Evolutionary conservation across 2,888 invertebrate species (phyloP), one percentile per base, ranked within the genome.

Genomic region (Dolichopus griseipennis): DNA sequence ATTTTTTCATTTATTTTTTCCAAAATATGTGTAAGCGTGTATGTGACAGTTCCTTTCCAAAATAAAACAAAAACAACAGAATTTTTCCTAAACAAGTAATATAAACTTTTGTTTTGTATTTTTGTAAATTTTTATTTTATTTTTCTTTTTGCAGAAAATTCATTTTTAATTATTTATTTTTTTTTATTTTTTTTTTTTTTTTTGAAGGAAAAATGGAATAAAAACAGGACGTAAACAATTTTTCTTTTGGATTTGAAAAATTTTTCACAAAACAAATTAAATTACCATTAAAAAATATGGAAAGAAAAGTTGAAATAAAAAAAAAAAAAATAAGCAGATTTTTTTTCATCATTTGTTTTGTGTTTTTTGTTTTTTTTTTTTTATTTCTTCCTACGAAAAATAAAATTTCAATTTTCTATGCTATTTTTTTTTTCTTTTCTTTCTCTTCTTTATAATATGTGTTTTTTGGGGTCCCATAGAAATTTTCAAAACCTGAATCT

Each of bases 211-310:
- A 27, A 27, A 27, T 4, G 5, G 5, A 27, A 18, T 4, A 6
- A 52, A 52, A 52, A 52, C 52, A 52, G 52, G 41, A 41, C 52
- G 18, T 52, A 52, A 52, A 52, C 52, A 52, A 52, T 41, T 41
- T 41, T 41, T 15, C 27, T 27, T 27, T 41, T 41, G 15, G 12
- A 41, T 41, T 41, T 18, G 15, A n/a, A 52, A 43, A 52, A 52
- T 12, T 27, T 27, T 27, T 52, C 52, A 52, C 52, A 52, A 52
- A 52, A 52, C 52, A 52, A 52, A 52, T 52, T 52, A 52, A 52
- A 52, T 52, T 52, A 52, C 15, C 52, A 52, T 52, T 52, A 52
- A 52, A 37, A 43, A 10, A 27, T 27, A 27, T 12, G 18, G 52
- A 18, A 52, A 7, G 12, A 41, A 41, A 27, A 27, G 2, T 4